Percentiles rank a stretch among this genome's conserved stretches.
Evolutionary conservation across 1,140 invertebrate species (phyloP).

Genomic region (Tyrophagus putrescentiae): DNA sequence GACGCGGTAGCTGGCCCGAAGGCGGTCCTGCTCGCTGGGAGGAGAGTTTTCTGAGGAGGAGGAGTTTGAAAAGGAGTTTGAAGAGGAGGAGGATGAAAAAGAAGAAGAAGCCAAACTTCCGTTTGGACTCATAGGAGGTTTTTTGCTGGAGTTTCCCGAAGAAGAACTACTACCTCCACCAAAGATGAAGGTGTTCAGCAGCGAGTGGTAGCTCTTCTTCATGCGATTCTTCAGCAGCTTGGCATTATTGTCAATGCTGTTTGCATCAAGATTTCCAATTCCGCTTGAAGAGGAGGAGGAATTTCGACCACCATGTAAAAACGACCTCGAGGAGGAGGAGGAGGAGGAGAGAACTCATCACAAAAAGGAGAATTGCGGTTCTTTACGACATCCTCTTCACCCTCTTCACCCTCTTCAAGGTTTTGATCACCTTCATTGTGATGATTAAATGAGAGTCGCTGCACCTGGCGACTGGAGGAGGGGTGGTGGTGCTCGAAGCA

Average conservation of each 20-base stretch:
- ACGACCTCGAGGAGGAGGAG: background rate
- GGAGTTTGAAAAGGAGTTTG: too few relatives aligned
- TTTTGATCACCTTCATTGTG: background rate
- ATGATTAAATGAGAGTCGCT: too few relatives aligned
- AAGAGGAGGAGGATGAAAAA: too few relatives aligned
- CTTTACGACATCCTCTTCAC: background rate
- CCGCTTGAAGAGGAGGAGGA: background rate
- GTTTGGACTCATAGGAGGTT: background rate
- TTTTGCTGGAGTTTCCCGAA: background rate
- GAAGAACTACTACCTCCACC: background rate
- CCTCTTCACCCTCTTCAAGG: background rate
- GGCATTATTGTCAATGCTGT: background rate
- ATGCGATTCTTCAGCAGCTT: background rate
- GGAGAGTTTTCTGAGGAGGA: too few relatives aligned
- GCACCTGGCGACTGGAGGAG: background rate
- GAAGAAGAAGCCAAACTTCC: background rate
- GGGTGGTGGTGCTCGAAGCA: background rate
- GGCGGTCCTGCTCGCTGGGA: too few relatives aligned
- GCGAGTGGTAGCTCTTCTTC: constrained; percentile 4
- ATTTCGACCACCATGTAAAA: background rate
- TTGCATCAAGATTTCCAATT: background rate
- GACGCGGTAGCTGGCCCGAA: too few relatives aligned
- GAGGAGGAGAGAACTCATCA: background rate
- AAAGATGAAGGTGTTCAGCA: constrained; percentile 5
- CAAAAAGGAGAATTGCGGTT: background rate